These are phyloP conservation scores for Setophaga coronata DNA, from an alignment of 2,113 vertebrate species.

Conservation along the genomic window DNA sequence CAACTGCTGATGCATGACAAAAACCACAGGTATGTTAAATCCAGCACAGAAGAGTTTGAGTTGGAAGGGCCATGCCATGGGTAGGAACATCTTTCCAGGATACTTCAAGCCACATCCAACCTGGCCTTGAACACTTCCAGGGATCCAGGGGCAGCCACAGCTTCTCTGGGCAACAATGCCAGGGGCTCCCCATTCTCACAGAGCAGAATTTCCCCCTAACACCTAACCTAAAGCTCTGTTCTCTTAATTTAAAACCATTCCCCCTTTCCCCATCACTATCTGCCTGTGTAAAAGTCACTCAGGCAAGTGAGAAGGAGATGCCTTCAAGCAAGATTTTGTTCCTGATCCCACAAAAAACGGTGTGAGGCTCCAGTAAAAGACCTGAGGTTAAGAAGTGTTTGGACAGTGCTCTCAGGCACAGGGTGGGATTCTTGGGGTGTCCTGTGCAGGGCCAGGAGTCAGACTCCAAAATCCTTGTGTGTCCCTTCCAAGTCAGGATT, in stretches of 20 bases:
- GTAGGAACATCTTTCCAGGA: neutral
- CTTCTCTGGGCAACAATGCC: neutral
- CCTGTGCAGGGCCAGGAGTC: neutral
- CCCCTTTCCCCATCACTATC: neutral
- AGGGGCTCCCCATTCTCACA: neutral
- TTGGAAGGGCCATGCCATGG: neutral
- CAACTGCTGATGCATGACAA: neutral
- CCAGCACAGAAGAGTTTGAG: neutral
- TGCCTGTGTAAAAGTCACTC: neutral
- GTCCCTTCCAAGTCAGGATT: neutral
- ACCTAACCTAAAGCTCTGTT: neutral
- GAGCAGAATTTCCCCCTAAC: neutral
- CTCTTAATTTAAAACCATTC: neutral
- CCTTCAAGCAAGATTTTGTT: neutral
- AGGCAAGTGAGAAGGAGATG: neutral
- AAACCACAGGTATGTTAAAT: neutral
- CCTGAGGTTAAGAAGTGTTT: neutral
- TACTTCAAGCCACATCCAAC: fast-evolving
- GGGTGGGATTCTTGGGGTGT: neutral
- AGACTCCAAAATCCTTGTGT: fast-evolving
- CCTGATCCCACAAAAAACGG: neutral
- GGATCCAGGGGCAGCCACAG: neutral
- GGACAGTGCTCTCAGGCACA: neutral
- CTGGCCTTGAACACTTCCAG: neutral
- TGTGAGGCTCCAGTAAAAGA: neutral